Base-by-base conservation (phyloP, 2,797 vertebrate genomes). In the Remorina albescens region DNA sequence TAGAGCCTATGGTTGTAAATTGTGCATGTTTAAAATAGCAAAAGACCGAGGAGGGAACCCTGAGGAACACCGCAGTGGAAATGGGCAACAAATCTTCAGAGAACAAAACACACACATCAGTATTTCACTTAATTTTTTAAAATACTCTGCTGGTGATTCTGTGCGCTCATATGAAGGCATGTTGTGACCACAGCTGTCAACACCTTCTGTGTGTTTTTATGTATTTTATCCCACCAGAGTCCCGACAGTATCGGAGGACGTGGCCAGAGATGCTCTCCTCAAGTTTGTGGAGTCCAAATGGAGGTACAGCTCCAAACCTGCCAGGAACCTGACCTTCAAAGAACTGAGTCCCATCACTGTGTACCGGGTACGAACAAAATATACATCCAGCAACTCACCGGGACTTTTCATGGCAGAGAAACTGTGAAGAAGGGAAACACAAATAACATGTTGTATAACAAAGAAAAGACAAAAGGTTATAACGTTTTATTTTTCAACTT, bases 251-350 rank as follows among this genome's bases (percentile, higher is more conserved):
- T 96, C 95, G 0, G 96, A 96, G 81, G 95, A 95, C 0, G 80
- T 81, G 51, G 96, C 96, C 34, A 88, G 95, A 30, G 92, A 91
- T 0, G 96, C 95, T 23, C 89, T 97, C 10, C 88, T 96, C n/a
- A 88, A 89, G 84, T 96, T 95, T 18, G 92, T 95, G 47, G 89
- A 89, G 44, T 94, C 93, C 1, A 95, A 93, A n/a, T 95, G 95
- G 94, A 94, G 76, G 19, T 96, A 95, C 11, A 95, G 95, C 83
- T 91, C 93, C 16, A 88, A 93, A 32, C 95, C 93, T 0, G 95
- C 95, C 0, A 86, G 92, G 4, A 91, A 95, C 81, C 87, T 97
- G 0, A 54, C 89, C 67, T 96, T 97, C 88, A 94, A 66, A 47
- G 89, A 95, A 28, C 87, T 97, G 66, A 86, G 65, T 55, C 94